phyloP scores from a whole-genome alignment of 2,797 vertebrate species.

The Poeciliopsis paucimaculata region DNA sequence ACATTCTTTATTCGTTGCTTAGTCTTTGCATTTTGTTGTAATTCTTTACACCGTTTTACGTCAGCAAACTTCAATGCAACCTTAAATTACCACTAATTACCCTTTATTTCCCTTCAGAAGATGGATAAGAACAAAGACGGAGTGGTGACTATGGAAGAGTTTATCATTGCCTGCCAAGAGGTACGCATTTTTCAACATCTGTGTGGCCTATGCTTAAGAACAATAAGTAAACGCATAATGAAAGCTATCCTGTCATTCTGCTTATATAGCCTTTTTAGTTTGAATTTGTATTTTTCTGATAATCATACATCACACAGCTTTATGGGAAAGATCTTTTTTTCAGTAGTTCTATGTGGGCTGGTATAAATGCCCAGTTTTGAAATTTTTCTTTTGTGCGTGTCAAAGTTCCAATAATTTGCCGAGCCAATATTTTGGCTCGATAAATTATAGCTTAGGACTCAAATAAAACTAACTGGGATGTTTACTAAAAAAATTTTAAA shows the following conservation, averaged over 20 bases:
- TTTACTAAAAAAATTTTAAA: no score
- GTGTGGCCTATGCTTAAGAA: not conserved
- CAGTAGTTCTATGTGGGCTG: not conserved
- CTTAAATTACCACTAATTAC: not conserved
- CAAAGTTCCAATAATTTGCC: not conserved
- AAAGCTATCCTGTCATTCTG: not conserved
- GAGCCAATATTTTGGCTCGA: not conserved
- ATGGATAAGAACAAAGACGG: constrained; percentile 99
- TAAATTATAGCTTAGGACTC: no score
- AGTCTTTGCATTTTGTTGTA: not conserved
- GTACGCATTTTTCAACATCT: constrained; percentile 70
- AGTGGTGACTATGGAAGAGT: constrained; percentile 96
- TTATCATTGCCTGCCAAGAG: constrained; percentile 95
- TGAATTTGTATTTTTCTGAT: not conserved
- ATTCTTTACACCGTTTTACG: not conserved
- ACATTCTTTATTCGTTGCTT: not conserved
- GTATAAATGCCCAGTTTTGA: not conserved
- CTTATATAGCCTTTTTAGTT: not conserved
- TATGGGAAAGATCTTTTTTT: not conserved
- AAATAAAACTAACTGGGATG: no score
- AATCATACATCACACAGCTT: not conserved
- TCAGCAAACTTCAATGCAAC: not conserved
- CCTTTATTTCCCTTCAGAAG: constrained; percentile 81
- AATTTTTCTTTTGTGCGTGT: not conserved
- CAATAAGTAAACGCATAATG: not conserved